Evolutionary conservation across 2,113 vertebrate species (phyloP), one percentile per base, ranked within the genome.

Genomic region (Empidonax traillii): DNA sequence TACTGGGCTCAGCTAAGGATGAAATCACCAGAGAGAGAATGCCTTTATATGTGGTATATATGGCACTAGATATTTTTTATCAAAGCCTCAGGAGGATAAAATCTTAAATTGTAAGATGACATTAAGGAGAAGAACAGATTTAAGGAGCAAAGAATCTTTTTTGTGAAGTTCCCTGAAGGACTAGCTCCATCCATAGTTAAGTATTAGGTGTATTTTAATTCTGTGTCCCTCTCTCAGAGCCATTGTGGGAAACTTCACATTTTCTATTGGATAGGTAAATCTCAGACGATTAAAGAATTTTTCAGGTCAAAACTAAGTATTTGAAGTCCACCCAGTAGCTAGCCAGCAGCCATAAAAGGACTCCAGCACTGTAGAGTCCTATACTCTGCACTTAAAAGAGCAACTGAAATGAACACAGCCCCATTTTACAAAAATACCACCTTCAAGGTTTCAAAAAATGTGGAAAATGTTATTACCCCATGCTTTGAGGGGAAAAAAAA

Each of bases 351-450:
- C 65, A 63, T 65, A 49, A 87, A 92, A 93, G 51, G n/a, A 81
- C 66, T 95, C 53, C 76, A 85, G 65, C 69, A 68, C 76, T 51
- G 44, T 43, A 46, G 59, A 85, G 51, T 80, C 80, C 83, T 93
- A 62, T 76, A 44, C 19, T 80, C 27, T 69, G 33, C 56, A 55
- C 78, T 92, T 90, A 43, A 90, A 93, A 84, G 79, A 89, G 49
- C 0, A 11, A 84, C 44, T 75, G 72, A 87, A 78, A 89, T 19
- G 68, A 94, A 91, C 86, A 90, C 58, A 91, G 85, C 17, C 33
- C 69, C 20, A n/a, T 96, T 90, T 85, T 78, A 85, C 58, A 95
- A 79, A 93, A 95, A 95, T 66, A 56, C 56, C 88, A 78, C 66
- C 68, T 85, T 90, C 52, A 51, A 93, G 41, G 39, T 80, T 77